A percentile compares a stretch with the other conserved stretches of the same genome.
Evolutionary conservation across 2,113 vertebrate genomes (phyloP).

Genomic region (Bubo scandiacus): DNA sequence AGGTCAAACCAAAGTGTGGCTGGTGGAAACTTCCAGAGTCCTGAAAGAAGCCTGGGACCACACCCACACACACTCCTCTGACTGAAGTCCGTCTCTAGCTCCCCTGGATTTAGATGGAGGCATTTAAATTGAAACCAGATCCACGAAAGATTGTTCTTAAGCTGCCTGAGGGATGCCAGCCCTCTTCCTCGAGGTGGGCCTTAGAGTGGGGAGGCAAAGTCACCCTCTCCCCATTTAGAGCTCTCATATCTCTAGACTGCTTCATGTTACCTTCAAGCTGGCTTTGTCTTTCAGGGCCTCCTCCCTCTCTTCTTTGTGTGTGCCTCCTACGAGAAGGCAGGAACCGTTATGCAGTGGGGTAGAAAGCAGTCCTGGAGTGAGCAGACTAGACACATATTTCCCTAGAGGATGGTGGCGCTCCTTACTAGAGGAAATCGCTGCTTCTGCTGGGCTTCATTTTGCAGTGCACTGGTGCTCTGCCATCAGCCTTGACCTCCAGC

Average conservation of each 20-base stretch:
- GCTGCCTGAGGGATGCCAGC: background rate
- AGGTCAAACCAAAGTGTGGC: background rate
- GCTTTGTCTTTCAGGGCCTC: background rate
- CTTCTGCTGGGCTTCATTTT: background rate
- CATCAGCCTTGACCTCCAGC: background rate
- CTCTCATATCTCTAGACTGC: background rate
- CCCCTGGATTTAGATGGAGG: background rate
- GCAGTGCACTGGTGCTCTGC: background rate
- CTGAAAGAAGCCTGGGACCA: background rate
- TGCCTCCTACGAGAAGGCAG: background rate
- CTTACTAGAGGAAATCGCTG: background rate
- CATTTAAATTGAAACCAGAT: background rate
- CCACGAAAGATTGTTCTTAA: background rate
- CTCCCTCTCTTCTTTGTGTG: background rate
- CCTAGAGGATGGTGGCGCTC: background rate
- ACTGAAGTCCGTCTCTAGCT: background rate
- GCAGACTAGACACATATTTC: background rate
- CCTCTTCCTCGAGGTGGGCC: background rate
- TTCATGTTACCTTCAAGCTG: background rate
- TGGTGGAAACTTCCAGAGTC: background rate
- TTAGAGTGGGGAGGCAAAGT: background rate
- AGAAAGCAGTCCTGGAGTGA: background rate
- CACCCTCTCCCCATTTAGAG: background rate
- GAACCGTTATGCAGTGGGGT: background rate
- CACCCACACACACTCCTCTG: background rate